These are phyloP conservation scores for Pegoplata infirma DNA, from an alignment of 2,888 invertebrate genomes.

Conservation along the genomic window DNA sequence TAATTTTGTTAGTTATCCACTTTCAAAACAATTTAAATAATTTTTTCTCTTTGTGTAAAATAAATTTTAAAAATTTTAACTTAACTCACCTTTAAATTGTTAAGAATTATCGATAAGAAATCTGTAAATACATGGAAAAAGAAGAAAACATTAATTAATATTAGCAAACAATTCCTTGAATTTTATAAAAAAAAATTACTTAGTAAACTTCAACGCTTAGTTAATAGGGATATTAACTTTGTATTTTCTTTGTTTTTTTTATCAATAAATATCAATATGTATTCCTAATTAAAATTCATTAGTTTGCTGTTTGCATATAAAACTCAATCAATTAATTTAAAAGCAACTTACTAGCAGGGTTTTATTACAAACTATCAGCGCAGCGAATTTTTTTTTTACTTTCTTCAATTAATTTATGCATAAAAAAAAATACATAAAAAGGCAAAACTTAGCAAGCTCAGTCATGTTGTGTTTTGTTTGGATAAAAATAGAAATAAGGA, in stretches of 20 bases:
- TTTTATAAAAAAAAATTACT: neutral
- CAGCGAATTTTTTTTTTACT: constrained; percentile 5
- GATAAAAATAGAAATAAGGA: neutral
- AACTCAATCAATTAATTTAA: constrained; percentile 58
- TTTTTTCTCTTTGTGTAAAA: too few species aligned
- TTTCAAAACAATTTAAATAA: too few species aligned
- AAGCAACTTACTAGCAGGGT: constrained; percentile 8
- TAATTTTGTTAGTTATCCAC: too few species aligned
- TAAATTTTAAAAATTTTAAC: too few species aligned
- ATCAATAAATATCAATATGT: neutral
- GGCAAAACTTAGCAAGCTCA: constrained; percentile 16
- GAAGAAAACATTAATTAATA: neutral
- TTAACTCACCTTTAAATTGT: constrained; percentile 39
- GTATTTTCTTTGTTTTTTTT: too few species aligned
- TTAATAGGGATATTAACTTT: neutral
- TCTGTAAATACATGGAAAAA: constrained; percentile 36
- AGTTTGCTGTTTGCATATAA: constrained; percentile 21
- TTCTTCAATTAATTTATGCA: constrained; percentile 28
- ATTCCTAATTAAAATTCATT: constrained; percentile 58
- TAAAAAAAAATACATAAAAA: neutral
- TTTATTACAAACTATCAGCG: neutral
- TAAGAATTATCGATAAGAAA: constrained; percentile 1
- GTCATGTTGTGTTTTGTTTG: neutral
- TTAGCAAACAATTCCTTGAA: neutral
- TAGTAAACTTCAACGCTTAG: too few species aligned